Percentiles rank a stretch among this genome's conserved stretches.
phyloP scores from a whole-genome alignment of 2,797 vertebrate species.

The Threskiornis aethiopicus region DNA sequence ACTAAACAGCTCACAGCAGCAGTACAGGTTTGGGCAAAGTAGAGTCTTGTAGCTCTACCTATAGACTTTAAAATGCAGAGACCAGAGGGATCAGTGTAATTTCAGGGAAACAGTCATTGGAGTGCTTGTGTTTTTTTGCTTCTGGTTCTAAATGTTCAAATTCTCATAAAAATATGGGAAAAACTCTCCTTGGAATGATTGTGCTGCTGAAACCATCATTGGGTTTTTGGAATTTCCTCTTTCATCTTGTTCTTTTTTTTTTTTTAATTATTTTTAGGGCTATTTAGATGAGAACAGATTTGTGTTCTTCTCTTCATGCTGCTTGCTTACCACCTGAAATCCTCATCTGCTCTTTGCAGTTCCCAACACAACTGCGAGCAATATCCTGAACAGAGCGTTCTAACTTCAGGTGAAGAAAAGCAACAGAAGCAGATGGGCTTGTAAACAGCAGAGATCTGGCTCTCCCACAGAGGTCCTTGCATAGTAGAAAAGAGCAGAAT shows the following conservation, averaged over 20 bases:
- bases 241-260: not conserved
- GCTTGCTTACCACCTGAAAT: slow-evolving; percentile 27
- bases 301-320: slow-evolving; percentile 16
- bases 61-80: not conserved
- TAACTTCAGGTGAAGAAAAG: slow-evolving; percentile 12
- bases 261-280: not conserved
- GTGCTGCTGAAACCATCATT: not conserved
- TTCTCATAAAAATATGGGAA: not conserved
- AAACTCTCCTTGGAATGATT: not conserved
- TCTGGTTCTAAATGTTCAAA: not conserved
- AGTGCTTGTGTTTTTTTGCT: not conserved
- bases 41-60: not conserved
- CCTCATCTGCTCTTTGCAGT: not conserved
- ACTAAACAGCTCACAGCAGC: not conserved
- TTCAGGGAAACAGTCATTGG: not conserved
- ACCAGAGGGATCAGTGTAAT: not conserved
- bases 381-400: not conserved
- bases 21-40: not conserved
- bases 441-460: slow-evolving; percentile 3
- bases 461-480: not conserved
- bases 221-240: not conserved
- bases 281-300: slow-evolving; percentile 22
- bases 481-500: not conserved
- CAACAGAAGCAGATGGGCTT: slow-evolving; percentile 38
- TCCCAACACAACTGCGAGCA: not conserved